Evolutionary conservation across 2,888 invertebrate species (phyloP), one percentile per base, ranked within the genome.

Genomic region (Watsonalla binaria): DNA sequence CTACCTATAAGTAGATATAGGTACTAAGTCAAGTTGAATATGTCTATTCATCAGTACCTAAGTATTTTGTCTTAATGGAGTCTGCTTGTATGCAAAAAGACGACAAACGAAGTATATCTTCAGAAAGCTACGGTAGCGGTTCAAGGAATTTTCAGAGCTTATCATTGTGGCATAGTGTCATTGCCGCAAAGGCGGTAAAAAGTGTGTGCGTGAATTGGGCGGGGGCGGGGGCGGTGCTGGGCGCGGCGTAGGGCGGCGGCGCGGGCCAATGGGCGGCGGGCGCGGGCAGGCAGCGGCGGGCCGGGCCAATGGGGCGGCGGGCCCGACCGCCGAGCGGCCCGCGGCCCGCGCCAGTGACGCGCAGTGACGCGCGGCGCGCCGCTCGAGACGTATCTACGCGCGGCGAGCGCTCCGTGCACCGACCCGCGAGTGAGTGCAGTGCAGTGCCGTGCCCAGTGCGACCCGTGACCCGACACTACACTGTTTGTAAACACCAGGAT

Each of bases 341-440:
- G 39, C 47, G 56, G 47, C 59, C 54, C 65, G 54, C 80, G 24
- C 42, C 11, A 80, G 82, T 81, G 66, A 56, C 72, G 78, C 76
- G 78, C 11, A 80, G 82, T 81, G 66, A 56, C 72, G 78, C 76
- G 78, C 76, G 70, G 74, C 77, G 72, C 78, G 80, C 74, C 75
- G 76, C 59, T 54, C 55, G 57, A 67, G 57, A 63, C 68, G 77
- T 66, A 64, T 64, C 54, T 58, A 52, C 52, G 54, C 57, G 62
- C 54, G 54, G 55, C 57, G 58, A 53, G 53, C 57, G 61, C 65
- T 57, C 55, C 55, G 51, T 54, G 57, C 51, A 37, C 46, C 51
- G 50, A 50, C 61, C 55, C 61, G 56, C 48, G 52, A 59, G 60
- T 60, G 52, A 55, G 58, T 58, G 56, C 51, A 51, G 56, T 56